Conservation (phyloP, 2,797 vertebrate species). For the Coregonus ussuriensis region DNA sequence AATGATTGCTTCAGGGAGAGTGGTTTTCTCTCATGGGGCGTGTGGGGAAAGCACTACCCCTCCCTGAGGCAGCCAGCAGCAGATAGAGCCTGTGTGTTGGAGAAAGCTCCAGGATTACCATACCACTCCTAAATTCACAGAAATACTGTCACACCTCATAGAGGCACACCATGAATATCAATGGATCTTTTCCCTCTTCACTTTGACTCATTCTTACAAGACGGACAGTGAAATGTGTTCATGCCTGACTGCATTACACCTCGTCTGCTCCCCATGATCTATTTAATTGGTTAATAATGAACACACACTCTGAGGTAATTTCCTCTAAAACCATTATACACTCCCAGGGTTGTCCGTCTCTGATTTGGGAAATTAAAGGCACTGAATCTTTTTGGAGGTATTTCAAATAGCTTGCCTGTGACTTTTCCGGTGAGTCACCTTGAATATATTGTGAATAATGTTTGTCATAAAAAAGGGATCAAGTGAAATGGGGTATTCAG, state of each 20-base stretch:
- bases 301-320: slow-evolving; percentile 64
- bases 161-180: slow-evolving; percentile 72
- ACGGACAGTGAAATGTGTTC: slow-evolving; percentile 70
- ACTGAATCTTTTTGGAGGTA: slow-evolving; percentile 50
- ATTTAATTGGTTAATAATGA: slow-evolving; percentile 72
- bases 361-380: slow-evolving; percentile 63
- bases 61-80: background rate
- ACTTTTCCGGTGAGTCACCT: slow-evolving; percentile 69
- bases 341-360: slow-evolving; percentile 51
- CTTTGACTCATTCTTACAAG: slow-evolving; percentile 64
- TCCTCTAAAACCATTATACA: slow-evolving; percentile 62
- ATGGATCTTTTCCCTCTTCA: slow-evolving; percentile 57
- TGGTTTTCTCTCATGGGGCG: slow-evolving; percentile 34
- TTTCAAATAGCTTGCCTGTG: slow-evolving; percentile 60
- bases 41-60: background rate
- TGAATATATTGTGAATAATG: slow-evolving; percentile 65
- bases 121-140: slow-evolving; percentile 25
- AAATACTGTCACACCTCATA: slow-evolving; percentile 66
- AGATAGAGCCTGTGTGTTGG: slow-evolving; percentile 53
- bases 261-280: slow-evolving; percentile 55
- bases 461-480: slow-evolving; percentile 59
- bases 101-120: slow-evolving; percentile 30
- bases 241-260: slow-evolving; percentile 67
- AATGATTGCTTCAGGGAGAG: slow-evolving; percentile 65
- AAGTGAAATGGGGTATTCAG: slow-evolving; percentile 48